A percentile compares a stretch with the other conserved stretches of the same genome.
These are phyloP conservation scores for Danionella dracula DNA, from an alignment of 2,797 vertebrate genomes.

Conservation along the genomic window DNA sequence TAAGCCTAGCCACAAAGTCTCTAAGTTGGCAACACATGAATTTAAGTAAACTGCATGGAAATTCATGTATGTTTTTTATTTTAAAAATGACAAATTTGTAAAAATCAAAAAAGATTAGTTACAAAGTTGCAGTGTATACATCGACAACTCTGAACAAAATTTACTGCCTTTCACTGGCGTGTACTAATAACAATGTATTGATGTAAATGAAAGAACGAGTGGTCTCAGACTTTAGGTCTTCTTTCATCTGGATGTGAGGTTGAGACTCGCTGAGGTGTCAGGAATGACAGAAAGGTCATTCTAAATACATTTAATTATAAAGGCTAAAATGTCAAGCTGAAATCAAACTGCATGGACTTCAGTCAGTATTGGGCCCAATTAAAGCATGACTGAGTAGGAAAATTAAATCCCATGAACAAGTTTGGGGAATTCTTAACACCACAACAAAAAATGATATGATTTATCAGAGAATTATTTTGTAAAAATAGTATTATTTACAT, in stretches of 20 bases:
- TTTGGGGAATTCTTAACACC: conserved; percentile 1
- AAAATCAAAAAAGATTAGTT: too few species aligned
- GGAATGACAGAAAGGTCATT: conserved; percentile 38
- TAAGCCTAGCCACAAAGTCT: too few species aligned
- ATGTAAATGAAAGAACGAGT: conserved; percentile 35
- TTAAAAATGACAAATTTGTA: too few species aligned
- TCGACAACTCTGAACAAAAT: not conserved
- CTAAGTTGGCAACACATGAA: too few species aligned
- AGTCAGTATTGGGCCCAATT: conserved; percentile 34
- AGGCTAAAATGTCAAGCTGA: conserved; percentile 32
- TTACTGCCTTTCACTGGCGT: conserved; percentile 21
- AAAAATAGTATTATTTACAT: not conserved
- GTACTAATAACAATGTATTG: conserved; percentile 18
- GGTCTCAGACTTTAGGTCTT: conserved; percentile 3
- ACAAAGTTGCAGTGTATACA: conserved; percentile 37
- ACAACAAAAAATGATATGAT: not conserved
- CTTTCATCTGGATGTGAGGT: not conserved
- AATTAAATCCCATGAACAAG: not conserved
- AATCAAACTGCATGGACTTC: conserved; percentile 12
- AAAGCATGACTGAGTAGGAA: conserved; percentile 29
- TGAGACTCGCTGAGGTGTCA: not conserved
- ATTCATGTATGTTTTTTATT: too few species aligned
- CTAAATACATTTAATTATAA: conserved; percentile 44
- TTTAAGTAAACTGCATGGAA: too few species aligned
- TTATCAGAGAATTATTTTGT: not conserved